Conservation (phyloP, 2,888 invertebrate species). For the Acanthopleura granulata region DNA sequence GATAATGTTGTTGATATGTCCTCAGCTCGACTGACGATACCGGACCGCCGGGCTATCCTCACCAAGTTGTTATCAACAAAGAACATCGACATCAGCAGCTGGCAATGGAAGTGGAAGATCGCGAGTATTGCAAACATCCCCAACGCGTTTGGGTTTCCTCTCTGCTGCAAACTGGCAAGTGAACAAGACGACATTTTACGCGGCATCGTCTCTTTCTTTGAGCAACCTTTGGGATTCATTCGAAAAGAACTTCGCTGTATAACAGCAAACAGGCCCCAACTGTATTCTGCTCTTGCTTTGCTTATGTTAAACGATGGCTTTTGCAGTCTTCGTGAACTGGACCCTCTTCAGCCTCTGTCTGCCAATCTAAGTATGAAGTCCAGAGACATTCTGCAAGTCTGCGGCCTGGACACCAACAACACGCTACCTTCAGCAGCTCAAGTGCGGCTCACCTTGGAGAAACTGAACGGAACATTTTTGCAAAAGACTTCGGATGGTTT, state of each 20-base stretch:
- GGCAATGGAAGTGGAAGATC: slow-evolving; percentile 12
- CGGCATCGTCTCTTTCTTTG: background rate
- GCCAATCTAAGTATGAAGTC: no score
- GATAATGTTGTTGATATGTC: background rate
- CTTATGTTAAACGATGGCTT: slow-evolving; percentile 3
- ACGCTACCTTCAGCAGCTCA: background rate
- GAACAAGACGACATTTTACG: background rate
- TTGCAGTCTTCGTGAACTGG: background rate
- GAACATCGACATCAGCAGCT: background rate
- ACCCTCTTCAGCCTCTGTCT: background rate
- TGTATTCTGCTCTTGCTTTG: background rate
- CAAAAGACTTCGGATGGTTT: background rate
- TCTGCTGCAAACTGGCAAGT: background rate
- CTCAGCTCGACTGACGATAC: background rate
- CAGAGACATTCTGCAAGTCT: background rate
- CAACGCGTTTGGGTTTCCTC: background rate
- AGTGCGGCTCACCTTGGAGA: background rate
- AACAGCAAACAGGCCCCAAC: background rate
- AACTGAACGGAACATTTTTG: background rate
- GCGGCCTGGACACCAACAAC: background rate
- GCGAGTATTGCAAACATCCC: background rate
- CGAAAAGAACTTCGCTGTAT: background rate
- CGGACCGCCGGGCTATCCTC: background rate
- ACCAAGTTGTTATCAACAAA: background rate
- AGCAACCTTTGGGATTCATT: background rate